Evolutionary conservation across 53 echinoderm and acorn worm genomes (phyloP), one percentile per base, ranked within the genome.

Genomic region (Stichopus horrens): DNA sequence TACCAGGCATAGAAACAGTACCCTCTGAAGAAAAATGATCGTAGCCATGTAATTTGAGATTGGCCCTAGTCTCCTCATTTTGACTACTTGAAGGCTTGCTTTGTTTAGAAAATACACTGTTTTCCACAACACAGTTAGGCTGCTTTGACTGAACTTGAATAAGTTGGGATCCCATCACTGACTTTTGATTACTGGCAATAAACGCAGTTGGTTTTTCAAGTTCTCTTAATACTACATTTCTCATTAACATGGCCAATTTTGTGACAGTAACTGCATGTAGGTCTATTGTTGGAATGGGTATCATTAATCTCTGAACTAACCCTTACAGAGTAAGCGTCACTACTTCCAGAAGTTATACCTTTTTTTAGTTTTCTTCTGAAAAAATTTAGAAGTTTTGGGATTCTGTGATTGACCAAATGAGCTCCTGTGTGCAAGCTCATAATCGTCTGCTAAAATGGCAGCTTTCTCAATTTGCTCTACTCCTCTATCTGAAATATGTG

Each of bases 391-490:
- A 84, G 53, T 23, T 21, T 60, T 58, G 19, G 13, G 71, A 37
- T 58, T 63, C 84, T 74, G 75, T 10, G 76, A 58, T 51, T 77
- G 79, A 54, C 81, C 81, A 56, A 80, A 80, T 55, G 55, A 80
- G 81, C 81, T 80, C 58, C 75, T 91, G 37, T 93, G 93, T 23
- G 88, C 73, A 63, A 90, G 76, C 52, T 88, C 90, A 90, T 83
- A 93, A 23, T 93, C 93, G 71, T 93, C 93, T 59, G 90, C 88
- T 74, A 77, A 37, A 74, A 86, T 83, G 73, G 90, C 89, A 14
- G 91, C 93, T 7, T 82, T 73, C 65, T 89, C 59, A 19, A 91
- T 74, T 14, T 65, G 73, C 5, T 88, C 74, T 16, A 91, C 73
- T 16, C 76, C 78, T 14, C 83, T 71, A 11, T 91, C 94, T 55